Percentiles rank a stretch among this genome's conserved stretches.
Conservation (phyloP, 2,888 invertebrate genomes). For the Ceramica pisi region DNA sequence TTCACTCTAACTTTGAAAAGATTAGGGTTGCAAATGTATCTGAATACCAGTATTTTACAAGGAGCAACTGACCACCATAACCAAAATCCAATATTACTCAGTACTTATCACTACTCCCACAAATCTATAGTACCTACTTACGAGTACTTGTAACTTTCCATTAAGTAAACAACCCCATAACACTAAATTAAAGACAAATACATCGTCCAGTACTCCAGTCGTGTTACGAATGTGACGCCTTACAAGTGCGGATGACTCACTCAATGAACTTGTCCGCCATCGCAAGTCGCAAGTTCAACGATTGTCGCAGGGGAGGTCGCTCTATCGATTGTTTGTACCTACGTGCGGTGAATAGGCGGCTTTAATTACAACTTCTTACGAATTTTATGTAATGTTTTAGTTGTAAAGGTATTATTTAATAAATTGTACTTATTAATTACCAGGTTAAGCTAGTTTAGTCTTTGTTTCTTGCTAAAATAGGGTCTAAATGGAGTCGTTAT, state of each 20-base stretch:
- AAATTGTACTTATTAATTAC: background rate
- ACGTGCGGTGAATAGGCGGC: slow-evolving; percentile 51
- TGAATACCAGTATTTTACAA: background rate
- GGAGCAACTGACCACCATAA: background rate
- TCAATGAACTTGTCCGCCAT: slow-evolving; percentile 53
- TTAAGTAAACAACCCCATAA: slow-evolving; percentile 11
- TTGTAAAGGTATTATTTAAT: background rate
- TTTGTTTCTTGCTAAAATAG: too few species aligned
- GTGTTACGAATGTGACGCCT: slow-evolving; percentile 50
- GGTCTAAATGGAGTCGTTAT: too few species aligned
- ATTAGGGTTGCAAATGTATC: background rate
- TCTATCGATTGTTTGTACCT: slow-evolving; percentile 58
- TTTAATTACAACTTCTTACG: slow-evolving; percentile 42
- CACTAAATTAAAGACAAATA: slow-evolving; percentile 6
- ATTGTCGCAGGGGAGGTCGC: slow-evolving; percentile 53
- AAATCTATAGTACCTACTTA: background rate
- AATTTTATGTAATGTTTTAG: slow-evolving; percentile 7
- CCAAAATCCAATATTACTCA: background rate
- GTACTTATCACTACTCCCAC: background rate
- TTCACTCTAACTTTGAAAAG: too few species aligned
- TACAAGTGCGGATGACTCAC: slow-evolving; percentile 61
- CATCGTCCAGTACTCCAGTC: background rate
- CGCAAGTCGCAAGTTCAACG: slow-evolving; percentile 60
- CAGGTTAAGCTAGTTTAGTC: background rate
- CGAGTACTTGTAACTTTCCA: background rate